A percentile compares a stretch with the other conserved stretches of the same genome.
Evolutionary conservation across 2,797 vertebrate species (phyloP).

Genomic region (Poecilia picta): DNA sequence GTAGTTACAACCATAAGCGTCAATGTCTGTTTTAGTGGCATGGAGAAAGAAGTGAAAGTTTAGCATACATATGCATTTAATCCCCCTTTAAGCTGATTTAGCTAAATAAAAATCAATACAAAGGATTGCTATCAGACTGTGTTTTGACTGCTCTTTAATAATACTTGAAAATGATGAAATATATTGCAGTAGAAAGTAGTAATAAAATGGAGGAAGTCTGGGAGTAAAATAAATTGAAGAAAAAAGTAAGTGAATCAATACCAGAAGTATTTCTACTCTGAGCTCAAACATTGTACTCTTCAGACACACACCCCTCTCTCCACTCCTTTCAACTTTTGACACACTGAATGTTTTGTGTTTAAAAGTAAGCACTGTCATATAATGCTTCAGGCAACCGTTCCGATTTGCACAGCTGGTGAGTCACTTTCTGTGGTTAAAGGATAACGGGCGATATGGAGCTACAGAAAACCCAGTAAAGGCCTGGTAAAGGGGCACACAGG

Average conservation of each 20-base stretch:
- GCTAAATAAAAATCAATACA: not conserved
- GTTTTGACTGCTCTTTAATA: not conserved
- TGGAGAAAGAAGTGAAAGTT: not conserved
- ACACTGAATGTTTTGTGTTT: not conserved
- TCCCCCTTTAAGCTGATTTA: not conserved
- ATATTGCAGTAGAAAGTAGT: not conserved
- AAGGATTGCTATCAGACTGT: not conserved
- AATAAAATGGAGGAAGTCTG: not conserved
- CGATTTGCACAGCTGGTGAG: constrained; percentile 1
- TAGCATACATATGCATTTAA: not conserved
- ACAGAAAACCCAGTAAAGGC: not conserved
- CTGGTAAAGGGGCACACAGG: not conserved
- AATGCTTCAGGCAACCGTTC: not conserved
- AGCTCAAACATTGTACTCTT: not conserved
- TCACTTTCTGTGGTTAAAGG: constrained; percentile 5
- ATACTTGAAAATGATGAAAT: not conserved
- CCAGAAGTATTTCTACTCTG: not conserved
- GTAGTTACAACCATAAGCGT: not conserved
- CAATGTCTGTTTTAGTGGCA: not conserved
- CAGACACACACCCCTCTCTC: not conserved
- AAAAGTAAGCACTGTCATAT: not conserved
- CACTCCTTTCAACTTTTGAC: not conserved
- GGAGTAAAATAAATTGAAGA: not conserved
- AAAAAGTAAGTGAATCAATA: not conserved
- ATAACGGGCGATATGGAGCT: not conserved